These are phyloP conservation scores for Cliona cf. orientalis DNA, from an alignment of 37 sponge, comb jelly and placozoan genomes.

Conservation along the genomic window DNA sequence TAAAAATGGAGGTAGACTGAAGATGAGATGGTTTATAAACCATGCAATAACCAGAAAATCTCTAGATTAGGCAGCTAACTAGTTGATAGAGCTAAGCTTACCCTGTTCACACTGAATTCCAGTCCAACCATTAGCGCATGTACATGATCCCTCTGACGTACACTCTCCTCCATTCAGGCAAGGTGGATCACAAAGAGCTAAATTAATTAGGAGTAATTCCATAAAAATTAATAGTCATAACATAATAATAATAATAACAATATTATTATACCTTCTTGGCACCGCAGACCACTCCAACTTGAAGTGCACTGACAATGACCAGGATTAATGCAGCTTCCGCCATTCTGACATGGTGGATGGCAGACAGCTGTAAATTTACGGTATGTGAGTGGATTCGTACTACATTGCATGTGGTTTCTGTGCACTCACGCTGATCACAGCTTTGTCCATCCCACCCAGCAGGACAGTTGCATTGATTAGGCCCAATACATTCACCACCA, in stretches of 20 bases:
- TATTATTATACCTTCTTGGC: conserved; percentile 5
- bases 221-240: too few relatives aligned
- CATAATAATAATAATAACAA: background rate
- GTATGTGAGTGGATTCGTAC: too few relatives aligned
- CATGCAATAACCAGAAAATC: too few relatives aligned
- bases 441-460: background rate
- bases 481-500: background rate
- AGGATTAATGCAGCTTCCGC: conserved; percentile 6
- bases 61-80: too few relatives aligned
- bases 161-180: conserved; percentile 10
- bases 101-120: too few relatives aligned
- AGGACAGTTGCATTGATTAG: background rate
- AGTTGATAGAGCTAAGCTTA: too few relatives aligned
- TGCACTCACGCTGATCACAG: conserved; percentile 6
- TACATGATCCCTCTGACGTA: too few relatives aligned
- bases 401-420: too few relatives aligned
- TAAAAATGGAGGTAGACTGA: too few relatives aligned
- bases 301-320: background rate
- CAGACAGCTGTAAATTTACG: background rate
- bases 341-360: conserved; percentile 14
- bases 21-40: too few relatives aligned
- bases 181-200: conserved; percentile 13
- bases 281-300: background rate
- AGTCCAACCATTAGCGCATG: too few relatives aligned
- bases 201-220: background rate